Evolutionary conservation across 2,888 invertebrate genomes (phyloP), one percentile per base, ranked within the genome.

Genomic region (Ichneumoninae sp.): DNA sequence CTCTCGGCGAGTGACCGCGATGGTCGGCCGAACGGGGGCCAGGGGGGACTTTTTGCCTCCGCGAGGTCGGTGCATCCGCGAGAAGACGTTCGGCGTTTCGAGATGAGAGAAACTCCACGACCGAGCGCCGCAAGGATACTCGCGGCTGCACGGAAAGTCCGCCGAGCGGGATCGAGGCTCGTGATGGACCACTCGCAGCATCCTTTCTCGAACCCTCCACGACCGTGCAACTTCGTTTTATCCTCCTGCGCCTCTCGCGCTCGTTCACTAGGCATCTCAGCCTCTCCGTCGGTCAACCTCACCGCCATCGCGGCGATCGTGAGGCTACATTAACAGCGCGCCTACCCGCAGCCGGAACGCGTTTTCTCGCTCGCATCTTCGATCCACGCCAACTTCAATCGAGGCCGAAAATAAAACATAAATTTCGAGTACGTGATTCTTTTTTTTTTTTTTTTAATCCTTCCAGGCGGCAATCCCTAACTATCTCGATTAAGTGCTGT

Each of bases 321-420:
- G 89, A 88, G 90, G 87, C 87, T 89, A 88, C 89, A 89, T 91
- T 89, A 89, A 90, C 87, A 87, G 85, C 87, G 86, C 87, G 86
- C 86, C 84, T 84, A 69, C 71, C 82, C 82, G 87, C 83, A 69
- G 72, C 70, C 76, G 65, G 72, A 82, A 86, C 65, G 80, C 77
- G 78, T 80, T 86, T 88, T 84, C 83, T 75, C 71, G 81, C 16
- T 33, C 19, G 33, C 60, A 70, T 36, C 30, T 47, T 44, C 70
- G 47, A 22, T 30, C 47, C 22, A 16, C 13, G 19, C 6, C 13
- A 54, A 4, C 66, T 68, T 68, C 10, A 16, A 22, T 36, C 26
- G 30, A n/a, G 52, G 19, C 19, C 19, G 19, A 52, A 52, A 52
- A 52, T 52, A 19, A 52, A 40, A 40, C 40, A 40, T 40, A 40